Evolutionary conservation across 2,113 vertebrate genomes (phyloP), one percentile per base, ranked within the genome.

Genomic region (Dendropsophus ebraccatus): DNA sequence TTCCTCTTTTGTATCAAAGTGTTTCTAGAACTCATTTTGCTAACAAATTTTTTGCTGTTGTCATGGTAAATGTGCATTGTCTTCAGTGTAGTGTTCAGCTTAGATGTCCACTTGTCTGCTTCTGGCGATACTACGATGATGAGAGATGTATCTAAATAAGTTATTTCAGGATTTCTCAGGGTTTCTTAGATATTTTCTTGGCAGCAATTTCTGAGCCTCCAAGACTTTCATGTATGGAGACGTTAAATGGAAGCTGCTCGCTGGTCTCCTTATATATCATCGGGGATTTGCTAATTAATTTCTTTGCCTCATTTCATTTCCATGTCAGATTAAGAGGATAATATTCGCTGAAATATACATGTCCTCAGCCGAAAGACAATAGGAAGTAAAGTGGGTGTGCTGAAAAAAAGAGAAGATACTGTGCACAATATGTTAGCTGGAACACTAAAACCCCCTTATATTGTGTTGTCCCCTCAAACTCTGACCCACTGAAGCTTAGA

Each of bases 201-300:
- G 72, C 72, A 8, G 19, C 1, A 12, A 49, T 74, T 74, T 74
- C 72, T 47, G 41, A 25, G 41, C 72, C 72, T 16, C 11, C 4
- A 0, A 74, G 13, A 74, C 41, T 78, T 78, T 78, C 19, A 78
- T 78, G 75, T 56, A 56, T 78, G 50, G 75, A 56, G 28, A 30
- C 19, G 50, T 0, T 56, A 56, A 58, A 79, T 7, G 32, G 28
- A 58, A 58, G 52, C 32, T 7, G 52, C 75, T 54, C 28, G 17
- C 30, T 50, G 25, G 45, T 79, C 75, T 54, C 35, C 49, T 78
- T 79, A 56, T 23, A 50, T 25, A 32, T 70, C 81, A 11, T 52
- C 37, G 19, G 81, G 62, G 65, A 52, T 19, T 70, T 69, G 45
- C 62, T 70, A 82, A 82, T 82, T 82, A 82, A 70, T 82, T 70